A percentile compares a stretch with the other conserved stretches of the same genome.
These are phyloP conservation scores for Agapornis canus DNA, from an alignment of 2,797 vertebrate species.

Conservation along the genomic window DNA sequence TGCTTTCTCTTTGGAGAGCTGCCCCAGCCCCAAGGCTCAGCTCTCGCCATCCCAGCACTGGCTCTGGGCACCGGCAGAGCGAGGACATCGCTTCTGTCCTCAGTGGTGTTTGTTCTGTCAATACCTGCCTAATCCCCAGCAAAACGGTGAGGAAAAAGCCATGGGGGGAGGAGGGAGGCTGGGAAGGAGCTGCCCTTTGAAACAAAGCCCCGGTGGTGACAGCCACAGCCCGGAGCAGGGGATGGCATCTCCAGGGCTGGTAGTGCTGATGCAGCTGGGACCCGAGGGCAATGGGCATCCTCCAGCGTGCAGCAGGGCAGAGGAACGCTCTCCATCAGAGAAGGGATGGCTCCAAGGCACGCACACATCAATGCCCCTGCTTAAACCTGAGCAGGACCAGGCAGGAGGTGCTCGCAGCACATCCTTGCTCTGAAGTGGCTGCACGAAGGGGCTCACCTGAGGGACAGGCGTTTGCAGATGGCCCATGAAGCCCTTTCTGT, in stretches of 20 bases:
- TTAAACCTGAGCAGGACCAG: fast-evolving
- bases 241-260: fast-evolving
- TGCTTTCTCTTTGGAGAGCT: not conserved
- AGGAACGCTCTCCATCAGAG: not conserved
- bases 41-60: not conserved
- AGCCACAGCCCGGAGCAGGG: not conserved
- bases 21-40: fast-evolving
- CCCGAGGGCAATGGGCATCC: fast-evolving
- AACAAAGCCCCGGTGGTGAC: not conserved
- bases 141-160: slow-evolving; percentile 58
- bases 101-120: slow-evolving; percentile 70
- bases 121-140: slow-evolving; percentile 64
- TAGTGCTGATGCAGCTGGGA: fast-evolving
- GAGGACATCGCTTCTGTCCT: not conserved
- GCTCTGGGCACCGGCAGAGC: not conserved
- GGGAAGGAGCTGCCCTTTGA: slow-evolving; percentile 70
- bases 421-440: fast-evolving
- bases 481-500: not conserved
- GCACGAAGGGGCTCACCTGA: not conserved
- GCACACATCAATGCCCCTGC: not conserved
- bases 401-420: not conserved
- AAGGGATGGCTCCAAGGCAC: not conserved
- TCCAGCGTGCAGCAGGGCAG: not conserved
- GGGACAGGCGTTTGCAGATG: not conserved
- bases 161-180: slow-evolving; percentile 16